Conservation (phyloP, 2,113 vertebrate genomes). For the Heterochromis multidens region DNA sequence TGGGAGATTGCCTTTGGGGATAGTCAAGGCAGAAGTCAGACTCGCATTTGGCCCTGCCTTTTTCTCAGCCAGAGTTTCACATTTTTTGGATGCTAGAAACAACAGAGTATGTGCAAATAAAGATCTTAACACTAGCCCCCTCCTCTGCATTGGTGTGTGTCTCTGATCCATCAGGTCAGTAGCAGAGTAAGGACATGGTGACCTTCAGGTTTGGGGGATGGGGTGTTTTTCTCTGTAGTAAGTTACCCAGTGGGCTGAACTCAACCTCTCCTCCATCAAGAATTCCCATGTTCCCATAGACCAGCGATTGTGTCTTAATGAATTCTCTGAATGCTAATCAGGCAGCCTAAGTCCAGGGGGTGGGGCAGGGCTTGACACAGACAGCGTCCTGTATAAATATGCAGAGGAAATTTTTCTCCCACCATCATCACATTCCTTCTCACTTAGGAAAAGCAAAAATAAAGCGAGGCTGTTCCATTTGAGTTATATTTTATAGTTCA, state of each 20-base stretch:
- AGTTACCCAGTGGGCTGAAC: conserved; percentile 50
- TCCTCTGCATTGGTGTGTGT: background rate
- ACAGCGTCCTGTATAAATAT: conserved; percentile 50
- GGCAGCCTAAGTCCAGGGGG: conserved; percentile 60
- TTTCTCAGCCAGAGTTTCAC: background rate
- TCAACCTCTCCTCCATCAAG: conserved; percentile 62
- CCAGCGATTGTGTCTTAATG: conserved; percentile 73
- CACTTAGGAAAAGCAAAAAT: background rate
- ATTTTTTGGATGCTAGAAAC: background rate
- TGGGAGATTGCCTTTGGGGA: conserved; percentile 3
- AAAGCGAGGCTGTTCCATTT: conserved; percentile 1
- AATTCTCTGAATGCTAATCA: conserved; percentile 78
- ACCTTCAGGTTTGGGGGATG: conserved; percentile 70
- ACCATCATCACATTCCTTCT: conserved; percentile 14
- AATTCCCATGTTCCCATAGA: conserved; percentile 70
- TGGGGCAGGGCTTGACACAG: conserved; percentile 51
- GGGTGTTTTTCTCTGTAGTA: conserved; percentile 27
- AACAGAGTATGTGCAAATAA: conserved; percentile 13
- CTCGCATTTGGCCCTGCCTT: background rate
- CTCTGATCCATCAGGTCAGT: conserved; percentile 58
- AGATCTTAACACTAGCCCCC: conserved; percentile 4
- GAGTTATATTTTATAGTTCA: background rate
- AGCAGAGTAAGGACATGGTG: conserved; percentile 53
- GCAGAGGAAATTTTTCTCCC: conserved; percentile 17
- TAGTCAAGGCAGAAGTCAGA: conserved; percentile 18